Percentiles rank a stretch among this genome's conserved stretches.
phyloP scores from a whole-genome alignment of 2,797 vertebrate genomes.

The Peromyscus attwateri region DNA sequence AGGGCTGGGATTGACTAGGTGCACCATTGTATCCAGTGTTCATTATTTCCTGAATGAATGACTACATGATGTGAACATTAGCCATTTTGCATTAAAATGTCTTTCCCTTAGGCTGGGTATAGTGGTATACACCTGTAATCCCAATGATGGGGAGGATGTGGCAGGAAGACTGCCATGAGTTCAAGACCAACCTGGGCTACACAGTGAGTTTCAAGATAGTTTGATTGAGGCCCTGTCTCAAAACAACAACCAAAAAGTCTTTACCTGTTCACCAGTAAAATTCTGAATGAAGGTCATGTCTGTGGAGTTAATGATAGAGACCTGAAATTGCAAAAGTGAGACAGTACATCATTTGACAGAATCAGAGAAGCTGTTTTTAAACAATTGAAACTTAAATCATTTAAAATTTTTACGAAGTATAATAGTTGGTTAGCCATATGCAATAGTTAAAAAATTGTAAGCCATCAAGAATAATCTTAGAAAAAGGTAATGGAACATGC shows the following conservation, averaged over 20 bases:
- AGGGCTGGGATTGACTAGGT: not conserved
- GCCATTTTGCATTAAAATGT: constrained; percentile 45
- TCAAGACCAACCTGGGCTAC: not conserved
- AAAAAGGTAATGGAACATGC: not conserved
- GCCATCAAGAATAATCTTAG: not conserved
- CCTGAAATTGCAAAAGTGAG: constrained; percentile 89
- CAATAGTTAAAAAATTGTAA: constrained; percentile 33
- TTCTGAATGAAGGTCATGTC: constrained; percentile 97
- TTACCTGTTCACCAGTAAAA: constrained; percentile 98
- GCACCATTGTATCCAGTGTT: not conserved
- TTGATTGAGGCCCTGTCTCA: not conserved
- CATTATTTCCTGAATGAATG: constrained; percentile 10
- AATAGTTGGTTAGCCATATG: not conserved
- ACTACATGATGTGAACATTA: not conserved
- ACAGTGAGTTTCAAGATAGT: not conserved
- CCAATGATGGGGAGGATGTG: not conserved
- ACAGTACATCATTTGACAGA: constrained; percentile 39
- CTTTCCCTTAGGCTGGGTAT: constrained; percentile 89
- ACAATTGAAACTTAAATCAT: not conserved
- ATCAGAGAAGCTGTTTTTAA: not conserved
- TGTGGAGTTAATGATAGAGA: constrained; percentile 97
- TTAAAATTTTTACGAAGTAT: not conserved
- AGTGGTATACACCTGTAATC: not conserved
- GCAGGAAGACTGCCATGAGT: not conserved
- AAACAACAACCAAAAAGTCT: constrained; percentile 27